These are phyloP conservation scores for Mythimna albipuncta DNA, from an alignment of 2,888 invertebrate genomes.

Conservation along the genomic window DNA sequence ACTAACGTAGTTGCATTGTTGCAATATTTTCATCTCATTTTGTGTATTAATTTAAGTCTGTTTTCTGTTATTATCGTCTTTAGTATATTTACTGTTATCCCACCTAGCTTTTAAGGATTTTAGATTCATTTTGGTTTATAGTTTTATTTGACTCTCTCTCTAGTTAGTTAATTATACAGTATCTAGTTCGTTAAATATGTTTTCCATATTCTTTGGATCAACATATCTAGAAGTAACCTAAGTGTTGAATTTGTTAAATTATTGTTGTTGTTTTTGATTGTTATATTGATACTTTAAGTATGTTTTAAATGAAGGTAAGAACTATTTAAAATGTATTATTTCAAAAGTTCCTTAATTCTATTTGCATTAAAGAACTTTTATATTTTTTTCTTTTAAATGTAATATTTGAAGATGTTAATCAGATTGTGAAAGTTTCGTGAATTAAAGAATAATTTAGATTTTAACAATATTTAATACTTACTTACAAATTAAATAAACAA, in stretches of 20 bases:
- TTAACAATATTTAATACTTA: conserved; percentile 56
- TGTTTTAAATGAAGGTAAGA: background rate
- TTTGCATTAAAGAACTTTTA: background rate
- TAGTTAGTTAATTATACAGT: background rate
- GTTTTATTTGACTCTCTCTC: background rate
- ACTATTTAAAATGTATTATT: background rate
- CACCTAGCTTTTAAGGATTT: background rate
- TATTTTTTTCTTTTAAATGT: background rate
- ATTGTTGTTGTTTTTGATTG: conserved; percentile 22
- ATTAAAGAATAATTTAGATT: conserved; percentile 32
- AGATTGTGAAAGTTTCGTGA: background rate
- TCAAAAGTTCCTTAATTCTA: no score
- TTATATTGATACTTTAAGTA: background rate
- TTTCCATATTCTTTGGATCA: background rate
- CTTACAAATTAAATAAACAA: conserved; percentile 38
- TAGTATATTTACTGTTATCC: background rate
- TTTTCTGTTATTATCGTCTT: background rate
- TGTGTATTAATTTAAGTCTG: background rate
- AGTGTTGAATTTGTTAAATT: conserved; percentile 34
- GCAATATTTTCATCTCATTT: background rate
- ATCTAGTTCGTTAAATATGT: background rate
- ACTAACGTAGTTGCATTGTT: background rate
- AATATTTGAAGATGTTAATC: background rate
- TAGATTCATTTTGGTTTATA: background rate
- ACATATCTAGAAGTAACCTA: conserved; percentile 1